Percentiles rank a stretch among this genome's conserved stretches.
Evolutionary conservation across 2,113 vertebrate species (phyloP).

Genomic region (Periophthalmodon schlosseri): DNA sequence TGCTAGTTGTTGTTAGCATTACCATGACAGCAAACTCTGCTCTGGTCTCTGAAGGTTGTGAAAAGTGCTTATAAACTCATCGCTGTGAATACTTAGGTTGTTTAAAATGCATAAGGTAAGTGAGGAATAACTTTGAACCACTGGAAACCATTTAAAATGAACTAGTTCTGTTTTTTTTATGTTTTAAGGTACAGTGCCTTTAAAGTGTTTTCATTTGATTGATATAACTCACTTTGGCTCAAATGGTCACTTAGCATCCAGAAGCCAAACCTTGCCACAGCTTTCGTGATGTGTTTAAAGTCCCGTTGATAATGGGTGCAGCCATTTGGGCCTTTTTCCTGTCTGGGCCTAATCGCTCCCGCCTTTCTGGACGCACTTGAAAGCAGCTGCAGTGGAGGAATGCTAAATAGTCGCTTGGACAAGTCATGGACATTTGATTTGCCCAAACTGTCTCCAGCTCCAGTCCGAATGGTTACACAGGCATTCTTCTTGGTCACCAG

Average conservation of each 20-base stretch:
- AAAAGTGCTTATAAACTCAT: too few relatives aligned
- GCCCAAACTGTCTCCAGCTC: constrained; percentile 4
- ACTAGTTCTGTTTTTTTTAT: too few relatives aligned
- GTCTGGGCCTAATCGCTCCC: constrained; percentile 10
- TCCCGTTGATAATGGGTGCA: constrained; percentile 1
- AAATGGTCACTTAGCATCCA: neutral
- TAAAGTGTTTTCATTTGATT: too few relatives aligned
- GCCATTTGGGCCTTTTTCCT: constrained; percentile 7
- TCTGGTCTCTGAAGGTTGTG: too few relatives aligned
- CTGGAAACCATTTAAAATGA: too few relatives aligned
- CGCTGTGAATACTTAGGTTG: too few relatives aligned
- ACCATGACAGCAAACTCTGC: too few relatives aligned
- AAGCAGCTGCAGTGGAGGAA: constrained; percentile 14
- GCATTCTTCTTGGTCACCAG: neutral
- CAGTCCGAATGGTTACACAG: neutral
- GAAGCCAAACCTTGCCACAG: neutral
- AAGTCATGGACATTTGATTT: constrained; percentile 21
- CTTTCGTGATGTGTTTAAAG: constrained; percentile 2
- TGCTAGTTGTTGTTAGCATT: too few relatives aligned
- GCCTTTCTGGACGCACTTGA: constrained; percentile 14
- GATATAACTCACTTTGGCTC: neutral
- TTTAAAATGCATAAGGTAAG: too few relatives aligned
- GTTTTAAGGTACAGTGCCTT: too few relatives aligned
- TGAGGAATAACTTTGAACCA: too few relatives aligned
- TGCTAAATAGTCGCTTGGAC: constrained; percentile 11